Evolutionary conservation across 2,797 vertebrate genomes (phyloP).

Genomic region (Eulemur mongoz): DNA sequence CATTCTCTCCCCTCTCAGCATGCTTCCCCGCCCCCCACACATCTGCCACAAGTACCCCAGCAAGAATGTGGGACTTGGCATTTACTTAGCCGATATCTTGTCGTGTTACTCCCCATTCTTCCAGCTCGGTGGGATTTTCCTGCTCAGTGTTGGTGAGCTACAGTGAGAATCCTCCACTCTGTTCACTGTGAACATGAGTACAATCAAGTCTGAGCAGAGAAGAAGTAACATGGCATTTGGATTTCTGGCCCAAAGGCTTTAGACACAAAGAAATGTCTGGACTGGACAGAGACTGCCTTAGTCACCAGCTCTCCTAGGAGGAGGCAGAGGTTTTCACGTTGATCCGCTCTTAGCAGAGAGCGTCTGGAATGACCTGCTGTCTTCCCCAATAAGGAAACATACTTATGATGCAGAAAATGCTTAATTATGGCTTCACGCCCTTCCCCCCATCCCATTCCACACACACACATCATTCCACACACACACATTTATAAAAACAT

Average conservation of each 20-base stretch:
- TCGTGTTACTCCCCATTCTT: background rate
- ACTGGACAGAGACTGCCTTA: background rate
- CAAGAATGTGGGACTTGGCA: background rate
- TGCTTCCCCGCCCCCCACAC: background rate
- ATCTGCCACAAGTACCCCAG: too few relatives aligned
- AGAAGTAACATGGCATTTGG: background rate
- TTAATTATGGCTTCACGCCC: background rate
- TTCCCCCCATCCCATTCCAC: background rate
- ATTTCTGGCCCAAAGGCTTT: background rate
- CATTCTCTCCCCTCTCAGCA: background rate
- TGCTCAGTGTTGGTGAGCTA: background rate
- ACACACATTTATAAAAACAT: background rate
- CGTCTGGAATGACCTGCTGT: background rate
- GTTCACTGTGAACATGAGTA: background rate
- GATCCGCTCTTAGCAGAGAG: background rate
- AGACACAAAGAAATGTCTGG: background rate
- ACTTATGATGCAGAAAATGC: background rate
- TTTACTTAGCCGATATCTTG: background rate
- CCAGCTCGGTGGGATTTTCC: background rate
- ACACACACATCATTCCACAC: too few relatives aligned
- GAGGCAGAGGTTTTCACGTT: background rate
- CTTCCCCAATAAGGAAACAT: background rate
- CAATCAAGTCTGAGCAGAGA: background rate
- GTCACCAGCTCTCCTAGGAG: background rate
- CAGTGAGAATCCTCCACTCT: background rate